Conservation (phyloP, 2,888 invertebrate genomes). For the Cheilosia urbana region DNA sequence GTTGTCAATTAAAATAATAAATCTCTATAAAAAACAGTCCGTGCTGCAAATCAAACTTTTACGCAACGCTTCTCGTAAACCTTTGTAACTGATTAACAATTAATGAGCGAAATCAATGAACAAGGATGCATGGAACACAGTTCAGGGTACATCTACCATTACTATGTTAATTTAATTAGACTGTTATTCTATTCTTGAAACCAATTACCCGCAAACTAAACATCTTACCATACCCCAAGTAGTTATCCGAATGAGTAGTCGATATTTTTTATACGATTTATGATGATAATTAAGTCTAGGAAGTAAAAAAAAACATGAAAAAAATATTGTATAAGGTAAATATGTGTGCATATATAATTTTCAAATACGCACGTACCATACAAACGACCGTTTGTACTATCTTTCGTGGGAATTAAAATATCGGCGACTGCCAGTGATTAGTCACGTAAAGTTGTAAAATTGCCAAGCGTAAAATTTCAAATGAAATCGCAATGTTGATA, state of each 20-base stretch:
- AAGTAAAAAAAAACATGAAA: not conserved
- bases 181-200: not conserved
- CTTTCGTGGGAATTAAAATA: not conserved
- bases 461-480: not conserved
- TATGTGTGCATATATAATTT: not conserved
- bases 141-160: conserved; percentile 5
- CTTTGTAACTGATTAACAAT: no score
- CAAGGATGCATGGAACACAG: not conserved
- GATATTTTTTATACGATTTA: not conserved
- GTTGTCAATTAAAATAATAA: no score
- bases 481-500: not conserved
- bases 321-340: no score
- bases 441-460: not conserved
- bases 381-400: no score
- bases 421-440: no score
- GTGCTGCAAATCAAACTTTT: no score
- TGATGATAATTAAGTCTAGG: not conserved
- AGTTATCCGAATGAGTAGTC: no score
- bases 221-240: no score
- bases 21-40: no score
- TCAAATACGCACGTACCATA: no score
- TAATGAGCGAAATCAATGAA: no score
- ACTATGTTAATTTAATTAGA: conserved; percentile 1
- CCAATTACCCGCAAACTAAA: not conserved
- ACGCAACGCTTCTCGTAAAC: no score